A percentile compares a stretch with the other conserved stretches of the same genome.
phyloP scores from a whole-genome alignment of 2,888 invertebrate genomes.

The Dryococelus australis region DNA sequence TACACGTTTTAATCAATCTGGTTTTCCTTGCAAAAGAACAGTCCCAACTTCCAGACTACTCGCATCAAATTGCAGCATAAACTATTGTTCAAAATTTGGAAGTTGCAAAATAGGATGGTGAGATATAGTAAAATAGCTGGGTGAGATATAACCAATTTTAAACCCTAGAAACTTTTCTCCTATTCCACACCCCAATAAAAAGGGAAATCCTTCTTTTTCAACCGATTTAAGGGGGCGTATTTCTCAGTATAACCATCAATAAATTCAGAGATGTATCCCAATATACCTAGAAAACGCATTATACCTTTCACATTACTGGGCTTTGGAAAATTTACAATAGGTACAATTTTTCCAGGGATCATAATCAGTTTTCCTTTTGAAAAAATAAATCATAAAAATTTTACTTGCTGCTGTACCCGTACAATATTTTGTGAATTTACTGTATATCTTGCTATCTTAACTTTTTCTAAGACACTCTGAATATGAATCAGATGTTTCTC shows the following conservation, averaged over 20 bases:
- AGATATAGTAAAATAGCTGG: too few relatives aligned
- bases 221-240: not conserved
- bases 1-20: not conserved
- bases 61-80: not conserved
- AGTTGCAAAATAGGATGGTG: not conserved
- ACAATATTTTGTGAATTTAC: not conserved
- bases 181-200: not conserved
- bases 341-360: not conserved
- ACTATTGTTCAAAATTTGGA: not conserved
- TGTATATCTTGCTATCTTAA: not conserved
- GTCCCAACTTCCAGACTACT: not conserved
- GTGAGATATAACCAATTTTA: not conserved
- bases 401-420: not conserved
- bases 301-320: not conserved
- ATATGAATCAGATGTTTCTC: conserved; percentile 6
- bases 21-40: not conserved
- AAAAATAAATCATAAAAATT: not conserved
- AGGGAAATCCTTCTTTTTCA: not conserved
- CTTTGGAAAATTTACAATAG: not conserved
- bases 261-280: not conserved
- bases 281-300: not conserved
- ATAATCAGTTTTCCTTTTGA: not conserved
- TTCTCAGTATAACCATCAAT: not conserved
- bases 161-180: not conserved
- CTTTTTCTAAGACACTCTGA: not conserved